A percentile compares a stretch with the other conserved stretches of the same genome.
Evolutionary conservation across 2,888 invertebrate species (phyloP).

Genomic region (Itoplectis maculator): DNA sequence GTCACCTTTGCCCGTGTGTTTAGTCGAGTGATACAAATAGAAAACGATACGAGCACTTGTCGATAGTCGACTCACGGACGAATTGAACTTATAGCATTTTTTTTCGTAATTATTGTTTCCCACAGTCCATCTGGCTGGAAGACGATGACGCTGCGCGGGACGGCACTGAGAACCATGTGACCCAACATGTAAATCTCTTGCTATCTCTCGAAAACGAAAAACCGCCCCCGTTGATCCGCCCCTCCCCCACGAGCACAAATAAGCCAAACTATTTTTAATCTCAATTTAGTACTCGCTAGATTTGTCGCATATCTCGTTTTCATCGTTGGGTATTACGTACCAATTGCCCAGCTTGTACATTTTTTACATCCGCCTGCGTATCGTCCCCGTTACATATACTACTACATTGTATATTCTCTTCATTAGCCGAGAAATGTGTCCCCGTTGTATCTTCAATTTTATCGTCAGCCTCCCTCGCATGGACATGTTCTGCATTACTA

Average conservation of each 20-base stretch:
- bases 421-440: neutral
- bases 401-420: neutral
- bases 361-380: constrained; percentile 26
- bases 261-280: constrained; percentile 42
- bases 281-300: constrained; percentile 60
- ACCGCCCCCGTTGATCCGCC: constrained; percentile 57
- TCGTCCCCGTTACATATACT: constrained; percentile 22
- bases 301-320: constrained; percentile 38
- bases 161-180: constrained; percentile 83
- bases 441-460: neutral
- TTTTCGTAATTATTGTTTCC: constrained; percentile 81
- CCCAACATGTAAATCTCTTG: constrained; percentile 82
- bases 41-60: neutral
- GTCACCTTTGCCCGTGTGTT: neutral
- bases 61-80: constrained; percentile 3
- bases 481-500: constrained; percentile 20
- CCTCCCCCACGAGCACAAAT: constrained; percentile 55
- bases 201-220: constrained; percentile 65
- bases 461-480: constrained; percentile 43
- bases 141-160: constrained; percentile 84
- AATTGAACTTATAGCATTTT: constrained; percentile 74
- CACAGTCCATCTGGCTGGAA: constrained; percentile 84
- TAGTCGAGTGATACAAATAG: neutral
- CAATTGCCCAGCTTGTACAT: constrained; percentile 33
- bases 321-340: constrained; percentile 40